A percentile compares a stretch with the other conserved stretches of the same genome.
phyloP scores from a whole-genome alignment of 2,888 invertebrate species.

The Villa cingulata region DNA sequence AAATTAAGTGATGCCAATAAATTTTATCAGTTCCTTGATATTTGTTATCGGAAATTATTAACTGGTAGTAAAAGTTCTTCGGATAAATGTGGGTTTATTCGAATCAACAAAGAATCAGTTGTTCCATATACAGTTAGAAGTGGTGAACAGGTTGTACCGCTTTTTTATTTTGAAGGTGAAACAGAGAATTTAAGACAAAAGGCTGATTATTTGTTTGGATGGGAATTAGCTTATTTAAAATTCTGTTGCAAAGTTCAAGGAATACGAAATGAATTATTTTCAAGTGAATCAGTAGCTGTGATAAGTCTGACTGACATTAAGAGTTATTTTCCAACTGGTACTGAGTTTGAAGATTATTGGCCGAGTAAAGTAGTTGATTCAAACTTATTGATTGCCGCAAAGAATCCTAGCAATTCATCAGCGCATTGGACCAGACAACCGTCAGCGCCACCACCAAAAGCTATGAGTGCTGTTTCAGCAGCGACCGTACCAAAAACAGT shows the following conservation, averaged over 20 bases:
- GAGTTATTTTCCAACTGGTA: slow-evolving; percentile 79
- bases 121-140: slow-evolving; percentile 82
- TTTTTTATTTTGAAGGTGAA: slow-evolving; percentile 76
- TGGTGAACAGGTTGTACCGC: slow-evolving; percentile 73
- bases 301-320: slow-evolving; percentile 82
- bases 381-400: slow-evolving; percentile 58
- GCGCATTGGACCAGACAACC: slow-evolving; percentile 72
- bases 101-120: slow-evolving; percentile 85
- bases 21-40: slow-evolving; percentile 80
- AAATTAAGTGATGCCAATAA: slow-evolving; percentile 75
- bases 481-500: slow-evolving; percentile 17
- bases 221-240: slow-evolving; percentile 85
- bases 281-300: slow-evolving; percentile 80
- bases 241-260: slow-evolving; percentile 92
- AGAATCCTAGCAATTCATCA: slow-evolving; percentile 41
- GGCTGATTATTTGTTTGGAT: slow-evolving; percentile 75
- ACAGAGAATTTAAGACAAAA: slow-evolving; percentile 82
- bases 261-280: slow-evolving; percentile 79
- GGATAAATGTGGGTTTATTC: slow-evolving; percentile 80
- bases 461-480: slow-evolving; percentile 18
- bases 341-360: slow-evolving; percentile 87
- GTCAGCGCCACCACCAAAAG: slow-evolving; percentile 49
- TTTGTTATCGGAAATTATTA: slow-evolving; percentile 73
- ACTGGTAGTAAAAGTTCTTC: slow-evolving; percentile 50
- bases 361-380: slow-evolving; percentile 78